These are phyloP conservation scores for Miltochrista miniata DNA, from an alignment of 2,888 invertebrate genomes.

Conservation along the genomic window DNA sequence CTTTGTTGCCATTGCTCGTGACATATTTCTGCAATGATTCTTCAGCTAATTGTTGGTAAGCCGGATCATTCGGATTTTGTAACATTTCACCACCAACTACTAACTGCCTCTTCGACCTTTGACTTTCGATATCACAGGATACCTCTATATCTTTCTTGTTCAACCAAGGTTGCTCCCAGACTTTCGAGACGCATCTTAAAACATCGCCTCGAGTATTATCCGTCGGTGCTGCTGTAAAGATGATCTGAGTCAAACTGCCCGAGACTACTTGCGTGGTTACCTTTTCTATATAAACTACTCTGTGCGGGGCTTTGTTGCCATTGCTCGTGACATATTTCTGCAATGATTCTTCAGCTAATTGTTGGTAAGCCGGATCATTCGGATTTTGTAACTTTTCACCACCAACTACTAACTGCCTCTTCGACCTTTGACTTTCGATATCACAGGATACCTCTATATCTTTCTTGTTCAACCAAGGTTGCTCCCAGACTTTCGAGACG, in stretches of 20 bases:
- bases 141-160: constrained; percentile 39
- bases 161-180: constrained; percentile 78
- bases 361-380: constrained; percentile 4
- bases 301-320: neutral
- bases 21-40: too few relatives aligned
- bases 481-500: constrained; percentile 26
- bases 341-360: constrained; percentile 4
- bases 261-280: constrained; percentile 6
- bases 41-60: too few relatives aligned
- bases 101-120: too few relatives aligned
- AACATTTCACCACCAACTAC: too few relatives aligned
- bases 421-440: constrained; percentile 12
- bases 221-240: neutral
- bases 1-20: too few relatives aligned
- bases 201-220: neutral
- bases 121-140: constrained; percentile 28
- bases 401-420: constrained; percentile 22
- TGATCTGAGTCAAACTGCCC: neutral
- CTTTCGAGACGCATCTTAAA: constrained; percentile 33
- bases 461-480: neutral
- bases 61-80: too few relatives aligned
- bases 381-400: constrained; percentile 21
- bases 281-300: neutral
- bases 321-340: neutral
- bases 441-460: neutral